phyloP scores from a whole-genome alignment of 1,140 invertebrate species.

The Drosophila carrolli region DNA sequence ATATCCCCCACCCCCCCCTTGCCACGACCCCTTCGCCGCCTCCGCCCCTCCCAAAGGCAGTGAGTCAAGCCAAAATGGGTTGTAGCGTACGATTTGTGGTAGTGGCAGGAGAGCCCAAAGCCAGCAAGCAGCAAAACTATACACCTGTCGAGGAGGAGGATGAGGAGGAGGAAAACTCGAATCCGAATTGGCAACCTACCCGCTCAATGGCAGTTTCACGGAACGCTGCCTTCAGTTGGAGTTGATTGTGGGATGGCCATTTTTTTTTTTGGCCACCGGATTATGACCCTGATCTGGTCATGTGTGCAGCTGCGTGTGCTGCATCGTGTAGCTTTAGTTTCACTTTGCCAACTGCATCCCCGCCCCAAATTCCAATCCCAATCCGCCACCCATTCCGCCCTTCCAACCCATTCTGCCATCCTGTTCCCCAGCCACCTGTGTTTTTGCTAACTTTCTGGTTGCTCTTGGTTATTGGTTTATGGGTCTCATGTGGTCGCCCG shows the following conservation, averaged over 20 bases:
- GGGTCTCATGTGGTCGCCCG: slow-evolving; percentile 45
- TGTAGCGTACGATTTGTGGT: slow-evolving; percentile 75
- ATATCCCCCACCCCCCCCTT: neutral
- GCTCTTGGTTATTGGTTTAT: slow-evolving; percentile 76
- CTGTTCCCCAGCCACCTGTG: neutral
- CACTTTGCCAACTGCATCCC: slow-evolving; percentile 70
- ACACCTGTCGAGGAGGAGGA: slow-evolving; percentile 38
- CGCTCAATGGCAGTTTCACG: slow-evolving; percentile 38
- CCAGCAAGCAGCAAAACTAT: slow-evolving; percentile 41
- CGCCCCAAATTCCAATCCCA: slow-evolving; percentile 13
- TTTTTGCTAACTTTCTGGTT: slow-evolving; percentile 69
- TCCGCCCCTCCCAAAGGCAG: slow-evolving; percentile 16
- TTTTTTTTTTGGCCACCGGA: slow-evolving; percentile 61
- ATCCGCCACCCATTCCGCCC: neutral
- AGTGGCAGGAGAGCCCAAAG: slow-evolving; percentile 8
- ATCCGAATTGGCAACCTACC: slow-evolving; percentile 17
- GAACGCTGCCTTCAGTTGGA: slow-evolving; percentile 39
- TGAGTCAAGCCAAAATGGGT: slow-evolving; percentile 66
- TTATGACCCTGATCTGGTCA: slow-evolving; percentile 81
- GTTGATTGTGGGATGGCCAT: slow-evolving; percentile 46
- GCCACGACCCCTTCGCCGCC: neutral
- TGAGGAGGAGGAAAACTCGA: neutral
- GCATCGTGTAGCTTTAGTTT: slow-evolving; percentile 65
- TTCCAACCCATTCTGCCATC: neutral
- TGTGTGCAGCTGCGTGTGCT: slow-evolving; percentile 41